A percentile compares a stretch with the other conserved stretches of the same genome.
These are phyloP conservation scores for Drosophila grimshawi DNA, from an alignment of 1,140 invertebrate species.

Conservation along the genomic window DNA sequence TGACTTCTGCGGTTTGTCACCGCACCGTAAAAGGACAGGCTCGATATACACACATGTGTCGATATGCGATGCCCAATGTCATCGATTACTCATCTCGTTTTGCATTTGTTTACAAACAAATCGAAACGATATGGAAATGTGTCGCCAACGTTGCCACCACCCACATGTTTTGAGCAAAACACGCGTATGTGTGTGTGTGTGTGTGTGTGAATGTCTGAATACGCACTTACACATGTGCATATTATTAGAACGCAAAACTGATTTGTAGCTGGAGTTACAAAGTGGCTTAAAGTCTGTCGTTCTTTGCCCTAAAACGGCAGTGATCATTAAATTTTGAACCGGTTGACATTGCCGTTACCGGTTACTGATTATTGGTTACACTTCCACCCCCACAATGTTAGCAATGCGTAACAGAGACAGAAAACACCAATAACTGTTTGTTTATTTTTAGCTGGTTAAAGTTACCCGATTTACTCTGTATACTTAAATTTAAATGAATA, in stretches of 20 bases:
- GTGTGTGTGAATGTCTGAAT: neutral
- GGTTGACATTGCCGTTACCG: constrained; percentile 39
- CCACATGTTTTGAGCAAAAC: constrained; percentile 30
- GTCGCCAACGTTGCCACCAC: constrained; percentile 51
- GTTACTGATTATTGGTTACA: constrained; percentile 43
- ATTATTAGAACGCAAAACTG: constrained; percentile 30
- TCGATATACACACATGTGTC: constrained; percentile 25
- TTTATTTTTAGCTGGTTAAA: constrained; percentile 25
- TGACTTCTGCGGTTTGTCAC: constrained; percentile 25
- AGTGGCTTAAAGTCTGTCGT: constrained; percentile 40
- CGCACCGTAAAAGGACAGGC: constrained; percentile 39
- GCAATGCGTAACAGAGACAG: constrained; percentile 8
- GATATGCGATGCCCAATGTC: constrained; percentile 35
- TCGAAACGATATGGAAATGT: constrained; percentile 42
- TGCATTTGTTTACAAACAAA: constrained; percentile 77
- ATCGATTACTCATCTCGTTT: constrained; percentile 62
- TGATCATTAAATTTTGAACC: constrained; percentile 53
- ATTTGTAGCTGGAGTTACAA: constrained; percentile 34
- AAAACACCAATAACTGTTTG: constrained; percentile 18
- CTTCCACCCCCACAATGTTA: constrained; percentile 44
- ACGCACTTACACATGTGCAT: neutral
- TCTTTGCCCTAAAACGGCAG: constrained; percentile 66
- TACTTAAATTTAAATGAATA: constrained; percentile 7
- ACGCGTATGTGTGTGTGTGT: neutral
- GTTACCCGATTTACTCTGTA: constrained; percentile 1